A percentile compares a stretch with the other conserved stretches of the same genome.
Evolutionary conservation across 2,888 invertebrate genomes (phyloP).

Genomic region (Tethea ocularis): DNA sequence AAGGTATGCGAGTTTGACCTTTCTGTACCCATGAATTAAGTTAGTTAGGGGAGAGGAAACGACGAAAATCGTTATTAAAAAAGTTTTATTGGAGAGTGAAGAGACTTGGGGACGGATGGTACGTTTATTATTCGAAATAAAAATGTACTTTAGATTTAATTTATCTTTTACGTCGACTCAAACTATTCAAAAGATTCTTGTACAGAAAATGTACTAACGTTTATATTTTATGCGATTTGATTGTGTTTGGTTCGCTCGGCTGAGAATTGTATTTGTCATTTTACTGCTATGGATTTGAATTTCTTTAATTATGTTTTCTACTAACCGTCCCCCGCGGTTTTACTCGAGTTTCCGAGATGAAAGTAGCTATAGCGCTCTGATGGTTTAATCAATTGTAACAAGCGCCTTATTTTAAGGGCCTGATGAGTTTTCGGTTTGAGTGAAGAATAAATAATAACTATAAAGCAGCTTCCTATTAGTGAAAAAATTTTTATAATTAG

Average conservation of each 20-base stretch:
- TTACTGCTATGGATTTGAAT: neutral
- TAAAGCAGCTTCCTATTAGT: too few relatives aligned
- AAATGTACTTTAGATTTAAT: conserved; percentile 8
- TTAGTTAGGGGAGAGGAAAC: conserved; percentile 25
- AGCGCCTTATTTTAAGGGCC: too few relatives aligned
- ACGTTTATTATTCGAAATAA: conserved; percentile 23
- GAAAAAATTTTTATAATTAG: too few relatives aligned
- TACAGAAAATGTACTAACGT: neutral
- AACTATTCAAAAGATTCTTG: neutral
- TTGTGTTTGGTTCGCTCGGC: neutral
- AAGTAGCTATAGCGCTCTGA: too few relatives aligned
- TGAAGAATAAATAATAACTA: too few relatives aligned
- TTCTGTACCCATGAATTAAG: conserved; percentile 17
- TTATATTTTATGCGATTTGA: neutral
- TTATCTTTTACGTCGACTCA: neutral
- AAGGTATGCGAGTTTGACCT: conserved; percentile 9
- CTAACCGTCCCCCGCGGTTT: too few relatives aligned
- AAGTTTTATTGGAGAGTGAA: conserved; percentile 43
- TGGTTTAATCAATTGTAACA: too few relatives aligned
- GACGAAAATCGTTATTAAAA: conserved; percentile 44
- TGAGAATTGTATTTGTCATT: neutral
- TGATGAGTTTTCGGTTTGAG: too few relatives aligned
- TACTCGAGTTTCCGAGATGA: too few relatives aligned
- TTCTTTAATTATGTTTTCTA: neutral
- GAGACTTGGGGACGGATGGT: conserved; percentile 21